phyloP scores from a whole-genome alignment of 2,797 vertebrate species.

The Peromyscus attwateri region DNA sequence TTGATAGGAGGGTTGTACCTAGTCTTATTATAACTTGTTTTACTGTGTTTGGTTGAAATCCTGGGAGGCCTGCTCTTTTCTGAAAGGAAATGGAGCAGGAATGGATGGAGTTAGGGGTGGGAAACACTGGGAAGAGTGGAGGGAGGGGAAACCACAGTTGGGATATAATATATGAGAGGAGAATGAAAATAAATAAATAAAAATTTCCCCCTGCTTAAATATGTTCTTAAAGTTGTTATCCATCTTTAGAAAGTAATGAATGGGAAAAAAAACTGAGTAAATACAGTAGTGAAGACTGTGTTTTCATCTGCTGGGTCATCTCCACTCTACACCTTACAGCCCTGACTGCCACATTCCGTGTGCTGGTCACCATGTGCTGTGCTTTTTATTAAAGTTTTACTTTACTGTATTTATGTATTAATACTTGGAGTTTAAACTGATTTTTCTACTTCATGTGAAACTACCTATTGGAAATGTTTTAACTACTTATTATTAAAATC shows the following conservation, averaged over 20 bases:
- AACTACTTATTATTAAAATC: background rate
- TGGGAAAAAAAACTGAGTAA: background rate
- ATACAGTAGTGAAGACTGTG: background rate
- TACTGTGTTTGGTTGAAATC: background rate
- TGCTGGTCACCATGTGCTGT: background rate
- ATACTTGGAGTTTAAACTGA: slow-evolving; percentile 23
- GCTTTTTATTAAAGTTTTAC: background rate
- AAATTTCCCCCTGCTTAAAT: background rate
- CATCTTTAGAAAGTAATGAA: slow-evolving; percentile 7
- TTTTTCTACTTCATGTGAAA: background rate
- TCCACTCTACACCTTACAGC: background rate
- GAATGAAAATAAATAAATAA: background rate
- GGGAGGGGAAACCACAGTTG: background rate
- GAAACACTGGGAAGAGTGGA: background rate
- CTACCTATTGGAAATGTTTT: background rate
- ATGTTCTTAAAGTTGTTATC: background rate
- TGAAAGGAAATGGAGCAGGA: background rate
- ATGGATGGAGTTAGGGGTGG: background rate
- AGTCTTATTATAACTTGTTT: background rate
- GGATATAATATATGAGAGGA: background rate
- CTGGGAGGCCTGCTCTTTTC: background rate
- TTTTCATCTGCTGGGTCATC: background rate
- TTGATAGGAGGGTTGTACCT: background rate
- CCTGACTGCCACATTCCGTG: background rate
- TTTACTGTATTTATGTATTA: background rate